Evolutionary conservation across 1,140 invertebrate species (phyloP).

Genomic region (Cherax quadricarinatus): DNA sequence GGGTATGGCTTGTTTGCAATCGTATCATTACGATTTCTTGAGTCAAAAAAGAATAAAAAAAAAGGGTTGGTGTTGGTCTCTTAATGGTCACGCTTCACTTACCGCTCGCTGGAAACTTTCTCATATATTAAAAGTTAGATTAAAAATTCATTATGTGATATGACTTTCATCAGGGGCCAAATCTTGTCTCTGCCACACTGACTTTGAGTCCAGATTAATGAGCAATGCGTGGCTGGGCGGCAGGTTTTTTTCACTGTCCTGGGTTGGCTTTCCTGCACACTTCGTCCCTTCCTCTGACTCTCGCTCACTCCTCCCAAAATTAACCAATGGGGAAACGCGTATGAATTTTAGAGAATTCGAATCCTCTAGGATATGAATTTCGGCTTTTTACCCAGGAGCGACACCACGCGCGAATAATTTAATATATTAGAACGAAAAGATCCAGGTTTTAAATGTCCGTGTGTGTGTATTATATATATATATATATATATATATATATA

Average conservation of each 20-base stretch:
- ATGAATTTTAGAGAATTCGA: slow-evolving; percentile 22
- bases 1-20: no score
- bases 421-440: slow-evolving; percentile 1
- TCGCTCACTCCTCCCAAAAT: not conserved
- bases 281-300: not conserved
- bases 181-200: slow-evolving; percentile 53
- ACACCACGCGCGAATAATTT: not conserved
- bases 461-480: not conserved
- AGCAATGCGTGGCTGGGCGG: not conserved
- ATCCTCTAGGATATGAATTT: slow-evolving; percentile 13
- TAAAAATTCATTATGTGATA: slow-evolving; percentile 56
- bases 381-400: not conserved
- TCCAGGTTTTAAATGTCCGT: not conserved
- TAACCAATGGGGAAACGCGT: not conserved
- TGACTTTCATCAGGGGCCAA: slow-evolving; percentile 51
- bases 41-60: not conserved
- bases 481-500: not conserved
- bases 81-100: slow-evolving; percentile 55
- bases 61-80: slow-evolving; percentile 39
- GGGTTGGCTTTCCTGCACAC: not conserved
- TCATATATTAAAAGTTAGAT: slow-evolving; percentile 56
- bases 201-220: slow-evolving; percentile 54
- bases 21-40: no score
- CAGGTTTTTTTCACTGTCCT: not conserved
- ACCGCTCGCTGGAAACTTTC: slow-evolving; percentile 53